phyloP scores from a whole-genome alignment of 2,797 vertebrate species.

The Channallabes apus region DNA sequence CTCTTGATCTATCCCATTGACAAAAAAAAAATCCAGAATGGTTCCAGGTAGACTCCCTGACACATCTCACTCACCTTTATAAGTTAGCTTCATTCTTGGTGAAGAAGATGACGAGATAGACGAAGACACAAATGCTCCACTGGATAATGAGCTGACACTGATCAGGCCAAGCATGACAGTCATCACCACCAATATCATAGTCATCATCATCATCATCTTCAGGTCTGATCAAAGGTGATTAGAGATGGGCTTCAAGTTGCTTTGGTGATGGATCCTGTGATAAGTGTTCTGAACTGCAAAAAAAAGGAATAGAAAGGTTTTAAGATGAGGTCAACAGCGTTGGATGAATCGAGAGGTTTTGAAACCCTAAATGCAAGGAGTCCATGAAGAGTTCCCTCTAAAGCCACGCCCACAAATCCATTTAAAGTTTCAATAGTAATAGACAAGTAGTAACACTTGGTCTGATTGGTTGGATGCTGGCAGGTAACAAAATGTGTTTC shows the following conservation, averaged over 20 bases:
- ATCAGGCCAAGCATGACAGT: conserved; percentile 69
- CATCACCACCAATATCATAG: conserved; percentile 59
- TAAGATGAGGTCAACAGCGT: neutral
- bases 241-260: conserved; percentile 29
- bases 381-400: neutral
- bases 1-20: too few species aligned
- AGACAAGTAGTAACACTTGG: neutral
- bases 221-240: conserved; percentile 2
- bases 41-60: neutral
- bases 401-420: neutral
- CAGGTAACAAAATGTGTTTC: neutral
- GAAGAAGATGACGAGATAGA: conserved; percentile 62
- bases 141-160: conserved; percentile 63
- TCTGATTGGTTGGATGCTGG: neutral
- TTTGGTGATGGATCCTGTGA: conserved; percentile 18
- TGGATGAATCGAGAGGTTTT: neutral
- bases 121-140: conserved; percentile 42
- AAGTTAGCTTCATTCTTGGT: conserved; percentile 79
- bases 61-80: conserved; percentile 70
- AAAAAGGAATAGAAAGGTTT: neutral
- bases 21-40: too few species aligned
- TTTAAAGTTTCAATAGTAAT: neutral
- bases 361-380: neutral
- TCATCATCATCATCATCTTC: conserved; percentile 54
- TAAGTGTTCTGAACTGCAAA: conserved; percentile 7